A percentile compares a stretch with the other conserved stretches of the same genome.
These are phyloP conservation scores for Sycophila texana DNA, from an alignment of 2,888 invertebrate genomes.

Conservation along the genomic window DNA sequence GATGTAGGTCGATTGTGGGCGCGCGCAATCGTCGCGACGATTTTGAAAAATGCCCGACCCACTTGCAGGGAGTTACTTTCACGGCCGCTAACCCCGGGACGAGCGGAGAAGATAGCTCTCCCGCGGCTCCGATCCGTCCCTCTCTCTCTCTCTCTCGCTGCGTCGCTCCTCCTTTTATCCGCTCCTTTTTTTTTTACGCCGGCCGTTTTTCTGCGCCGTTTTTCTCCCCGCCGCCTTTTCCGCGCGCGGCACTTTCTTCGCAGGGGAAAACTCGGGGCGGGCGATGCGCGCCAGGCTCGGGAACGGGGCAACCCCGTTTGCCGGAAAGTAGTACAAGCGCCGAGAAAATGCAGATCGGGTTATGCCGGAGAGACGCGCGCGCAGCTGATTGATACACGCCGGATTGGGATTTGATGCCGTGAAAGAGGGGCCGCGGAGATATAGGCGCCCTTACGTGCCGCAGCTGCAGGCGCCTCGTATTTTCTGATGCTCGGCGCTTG, in stretches of 20 bases:
- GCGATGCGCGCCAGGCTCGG: not conserved
- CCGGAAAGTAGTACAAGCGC: conserved; percentile 43
- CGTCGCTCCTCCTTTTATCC: not conserved
- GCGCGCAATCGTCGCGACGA: conserved; percentile 75
- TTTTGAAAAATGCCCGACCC: conserved; percentile 74
- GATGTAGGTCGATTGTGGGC: conserved; percentile 75
- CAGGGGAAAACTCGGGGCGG: conserved; percentile 23
- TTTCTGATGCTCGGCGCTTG: not conserved
- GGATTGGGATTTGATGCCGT: conserved; percentile 12
- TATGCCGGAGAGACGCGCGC: conserved; percentile 5
- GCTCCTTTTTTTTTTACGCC: not conserved
- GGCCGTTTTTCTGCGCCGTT: conserved; percentile 20
- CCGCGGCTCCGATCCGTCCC: conserved; percentile 2
- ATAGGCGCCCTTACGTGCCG: not conserved
- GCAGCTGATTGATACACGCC: conserved; percentile 29
- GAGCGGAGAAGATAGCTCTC: conserved; percentile 41
- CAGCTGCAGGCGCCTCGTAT: not conserved
- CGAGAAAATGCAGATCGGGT: conserved; percentile 47
- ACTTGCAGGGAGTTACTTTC: conserved; percentile 74
- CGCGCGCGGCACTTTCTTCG: conserved; percentile 39
- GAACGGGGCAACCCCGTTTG: conserved; percentile 21
- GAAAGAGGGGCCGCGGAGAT: not conserved
- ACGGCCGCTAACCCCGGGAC: conserved; percentile 74
- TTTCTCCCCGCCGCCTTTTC: not conserved
- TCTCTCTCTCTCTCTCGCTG: conserved; percentile 10